Evolutionary conservation across 2,113 vertebrate species (phyloP).

Genomic region (Grantiella picta): DNA sequence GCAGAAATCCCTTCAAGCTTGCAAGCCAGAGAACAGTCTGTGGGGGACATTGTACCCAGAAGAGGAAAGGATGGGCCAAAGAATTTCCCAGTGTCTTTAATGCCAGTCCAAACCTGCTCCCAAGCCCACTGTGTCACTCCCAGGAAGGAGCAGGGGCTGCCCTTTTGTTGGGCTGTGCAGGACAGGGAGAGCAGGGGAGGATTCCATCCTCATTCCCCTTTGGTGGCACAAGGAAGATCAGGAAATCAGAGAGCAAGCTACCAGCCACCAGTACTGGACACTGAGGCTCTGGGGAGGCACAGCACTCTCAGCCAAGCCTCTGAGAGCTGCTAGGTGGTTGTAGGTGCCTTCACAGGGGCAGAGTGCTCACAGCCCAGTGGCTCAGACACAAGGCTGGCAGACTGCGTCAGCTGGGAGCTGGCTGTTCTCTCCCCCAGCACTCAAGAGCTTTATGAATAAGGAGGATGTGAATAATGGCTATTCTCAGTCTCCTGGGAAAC

Average conservation of each 20-base stretch:
- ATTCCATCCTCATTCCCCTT: background rate
- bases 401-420: background rate
- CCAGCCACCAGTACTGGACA: fast-evolving
- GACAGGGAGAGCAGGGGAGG: background rate
- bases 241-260: background rate
- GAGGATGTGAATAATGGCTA: background rate
- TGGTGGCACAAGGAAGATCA: fast-evolving
- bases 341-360: fast-evolving
- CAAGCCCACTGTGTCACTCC: background rate
- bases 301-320: background rate
- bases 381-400: background rate
- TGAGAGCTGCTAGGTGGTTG: fast-evolving
- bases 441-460: background rate
- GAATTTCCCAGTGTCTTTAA: background rate
- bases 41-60: background rate
- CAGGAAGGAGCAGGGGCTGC: background rate
- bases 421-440: fast-evolving
- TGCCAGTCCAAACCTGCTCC: background rate
- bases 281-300: background rate
- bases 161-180: background rate
- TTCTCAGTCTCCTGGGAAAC: background rate
- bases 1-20: background rate
- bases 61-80: background rate
- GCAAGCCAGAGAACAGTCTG: background rate
- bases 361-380: fast-evolving